Base-by-base conservation (phyloP, 2,797 vertebrate species). In the Neomorphus geoffroyi region DNA sequence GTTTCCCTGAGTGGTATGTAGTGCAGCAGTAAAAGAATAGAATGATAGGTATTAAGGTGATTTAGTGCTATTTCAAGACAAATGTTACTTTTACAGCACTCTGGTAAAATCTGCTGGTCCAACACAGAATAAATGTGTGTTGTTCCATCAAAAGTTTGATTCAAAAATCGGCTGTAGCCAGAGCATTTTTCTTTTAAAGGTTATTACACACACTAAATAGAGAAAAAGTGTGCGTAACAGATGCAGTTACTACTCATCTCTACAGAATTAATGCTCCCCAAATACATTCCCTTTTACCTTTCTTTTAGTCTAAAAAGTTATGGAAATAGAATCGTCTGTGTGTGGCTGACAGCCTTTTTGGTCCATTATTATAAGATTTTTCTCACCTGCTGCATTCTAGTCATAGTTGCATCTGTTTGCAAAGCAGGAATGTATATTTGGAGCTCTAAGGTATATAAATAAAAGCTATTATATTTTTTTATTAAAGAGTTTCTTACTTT, bases 401-500 rank as follows among this genome's bases (percentile, higher is more conserved):
- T 48, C 19, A 39, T 24, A 71, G 46, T 19, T 65, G 0, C 3
- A 80, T 6, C 43, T 74, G 45, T 50, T 41, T 77, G 28, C 35
- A 86, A 86, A 84, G n/a, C 26, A 88, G 13, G 18, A 86, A 75
- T 0, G 0, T 21, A 30, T 64, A n/a, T 30, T 61, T 43, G 9
- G 14, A 65, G 23, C 21, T 28, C 27, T 43, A 70, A 80, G 7
- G 23, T 19, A 50, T 11, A 57, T 13, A 90, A 57, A 71, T n/a
- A 26, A 13, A 86, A 92, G 26, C 10, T 37, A 50, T 54, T 48
- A 28, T 17, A 74, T 66, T 84, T n/a, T 27, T 6, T 5, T 16
- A 87, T 39, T 69, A 26, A 39, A 35, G 18, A 18, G 21, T 28
- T 80, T 87, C 97, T 94, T 98, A 99, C 99, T 98, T 98, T 86